A percentile compares a stretch with the other conserved stretches of the same genome.
Conservation (phyloP, 2,113 vertebrate species). For the Dendrocopos noguchii region DNA sequence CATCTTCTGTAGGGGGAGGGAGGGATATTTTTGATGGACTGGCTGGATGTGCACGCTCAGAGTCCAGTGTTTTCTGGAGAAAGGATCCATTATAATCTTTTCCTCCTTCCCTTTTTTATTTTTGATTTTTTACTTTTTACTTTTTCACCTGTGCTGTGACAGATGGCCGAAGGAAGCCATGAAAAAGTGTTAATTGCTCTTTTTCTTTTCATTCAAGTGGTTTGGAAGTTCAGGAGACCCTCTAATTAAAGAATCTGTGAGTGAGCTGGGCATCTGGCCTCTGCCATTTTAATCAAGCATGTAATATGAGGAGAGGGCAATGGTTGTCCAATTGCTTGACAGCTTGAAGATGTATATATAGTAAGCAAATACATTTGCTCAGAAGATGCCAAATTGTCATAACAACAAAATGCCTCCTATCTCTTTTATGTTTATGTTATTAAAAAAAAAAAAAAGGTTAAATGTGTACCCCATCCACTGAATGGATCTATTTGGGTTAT, state of each 20-base stretch:
- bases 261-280: conserved; percentile 83
- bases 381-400: conserved; percentile 51
- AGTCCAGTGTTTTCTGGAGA: conserved; percentile 61
- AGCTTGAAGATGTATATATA: conserved; percentile 65
- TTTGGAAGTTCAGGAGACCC: conserved; percentile 80
- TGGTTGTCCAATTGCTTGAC: conserved; percentile 62
- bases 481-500: background rate
- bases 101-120: background rate
- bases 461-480: background rate
- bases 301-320: conserved; percentile 63
- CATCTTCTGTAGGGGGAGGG: background rate
- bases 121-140: background rate
- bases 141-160: conserved; percentile 75
- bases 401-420: conserved; percentile 31
- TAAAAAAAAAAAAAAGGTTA: background rate
- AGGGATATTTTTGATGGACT: conserved; percentile 30
- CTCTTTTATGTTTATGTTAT: background rate
- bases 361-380: conserved; percentile 58
- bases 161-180: conserved; percentile 75
- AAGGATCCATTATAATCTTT: conserved; percentile 49
- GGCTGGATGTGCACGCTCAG: conserved; percentile 47
- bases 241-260: conserved; percentile 85
- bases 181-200: conserved; percentile 83
- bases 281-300: conserved; percentile 75
- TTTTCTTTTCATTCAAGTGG: conserved; percentile 76